Conservation (phyloP, 2,113 vertebrate genomes). For the Tachysurus vachellii region DNA sequence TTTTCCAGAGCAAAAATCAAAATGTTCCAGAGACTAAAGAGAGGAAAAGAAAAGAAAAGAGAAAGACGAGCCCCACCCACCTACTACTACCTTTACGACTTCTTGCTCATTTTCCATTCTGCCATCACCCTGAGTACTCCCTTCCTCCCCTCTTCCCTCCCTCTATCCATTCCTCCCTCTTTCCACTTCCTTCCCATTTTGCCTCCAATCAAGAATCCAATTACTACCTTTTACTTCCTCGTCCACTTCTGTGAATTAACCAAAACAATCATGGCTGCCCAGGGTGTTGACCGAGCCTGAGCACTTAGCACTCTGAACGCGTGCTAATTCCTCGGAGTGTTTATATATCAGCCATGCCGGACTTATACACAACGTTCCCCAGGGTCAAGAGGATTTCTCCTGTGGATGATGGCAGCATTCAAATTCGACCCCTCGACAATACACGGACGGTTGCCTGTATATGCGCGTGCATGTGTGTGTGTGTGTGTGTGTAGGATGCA, state of each 20-base stretch:
- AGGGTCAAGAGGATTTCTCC: background rate
- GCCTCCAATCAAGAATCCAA: constrained; percentile 54
- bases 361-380: background rate
- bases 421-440: constrained; percentile 4
- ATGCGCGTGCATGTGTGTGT: background rate
- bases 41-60: background rate
- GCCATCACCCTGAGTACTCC: constrained; percentile 24
- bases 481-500: background rate
- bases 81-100: constrained; percentile 46
- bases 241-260: constrained; percentile 46
- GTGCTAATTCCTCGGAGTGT: too few species aligned
- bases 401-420: background rate
- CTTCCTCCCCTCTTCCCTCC: constrained; percentile 23
- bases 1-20: background rate
- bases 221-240: constrained; percentile 45
- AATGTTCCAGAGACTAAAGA: background rate
- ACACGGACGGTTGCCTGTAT: background rate
- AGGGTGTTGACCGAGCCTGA: constrained; percentile 18
- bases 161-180: background rate
- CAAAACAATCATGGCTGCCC: constrained; percentile 31
- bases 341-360: background rate
- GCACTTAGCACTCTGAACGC: background rate
- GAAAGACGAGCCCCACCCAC: constrained; percentile 47
- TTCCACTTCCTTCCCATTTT: background rate
- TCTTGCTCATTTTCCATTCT: constrained; percentile 37